These are phyloP conservation scores for Drosophila tripunctata DNA, from an alignment of 2,888 invertebrate species.

Conservation along the genomic window DNA sequence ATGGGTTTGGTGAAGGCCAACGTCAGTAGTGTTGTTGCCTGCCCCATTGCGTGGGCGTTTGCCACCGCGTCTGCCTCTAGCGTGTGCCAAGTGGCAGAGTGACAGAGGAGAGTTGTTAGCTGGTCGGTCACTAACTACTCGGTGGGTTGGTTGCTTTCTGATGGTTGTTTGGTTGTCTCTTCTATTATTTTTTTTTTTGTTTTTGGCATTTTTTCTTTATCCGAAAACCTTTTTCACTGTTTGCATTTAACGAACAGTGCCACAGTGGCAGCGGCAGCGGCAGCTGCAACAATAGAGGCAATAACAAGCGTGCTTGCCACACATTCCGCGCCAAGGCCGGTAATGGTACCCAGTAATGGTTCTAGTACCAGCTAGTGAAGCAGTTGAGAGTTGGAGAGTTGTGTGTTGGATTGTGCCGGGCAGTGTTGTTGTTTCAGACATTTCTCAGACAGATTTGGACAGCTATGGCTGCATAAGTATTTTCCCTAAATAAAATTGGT, in stretches of 20 bases:
- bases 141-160: conserved; percentile 31
- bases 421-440: too few species aligned
- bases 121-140: conserved; percentile 49
- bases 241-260: conserved; percentile 76
- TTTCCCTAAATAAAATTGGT: too few species aligned
- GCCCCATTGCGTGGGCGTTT: conserved; percentile 23
- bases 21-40: conserved; percentile 19
- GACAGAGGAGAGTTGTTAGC: conserved; percentile 19
- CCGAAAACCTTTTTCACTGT: conserved; percentile 72
- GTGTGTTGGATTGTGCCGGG: too few species aligned
- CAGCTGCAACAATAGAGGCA: conserved; percentile 60
- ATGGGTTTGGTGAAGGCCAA: conserved; percentile 31
- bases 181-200: conserved; percentile 3
- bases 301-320: conserved; percentile 58
- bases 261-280: conserved; percentile 42
- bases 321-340: conserved; percentile 53
- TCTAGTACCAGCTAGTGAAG: too few species aligned
- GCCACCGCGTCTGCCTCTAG: conserved; percentile 13
- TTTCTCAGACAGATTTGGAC: too few species aligned
- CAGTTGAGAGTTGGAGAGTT: not conserved
- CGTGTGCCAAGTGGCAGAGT: conserved; percentile 21
- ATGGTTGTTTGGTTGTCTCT: conserved; percentile 18
- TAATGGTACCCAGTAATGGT: too few species aligned
- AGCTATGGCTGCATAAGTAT: too few species aligned
- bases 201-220: conserved; percentile 41